Base-by-base conservation (phyloP, 1,140 invertebrate genomes). In the Macrosteles quadrilineatus region DNA sequence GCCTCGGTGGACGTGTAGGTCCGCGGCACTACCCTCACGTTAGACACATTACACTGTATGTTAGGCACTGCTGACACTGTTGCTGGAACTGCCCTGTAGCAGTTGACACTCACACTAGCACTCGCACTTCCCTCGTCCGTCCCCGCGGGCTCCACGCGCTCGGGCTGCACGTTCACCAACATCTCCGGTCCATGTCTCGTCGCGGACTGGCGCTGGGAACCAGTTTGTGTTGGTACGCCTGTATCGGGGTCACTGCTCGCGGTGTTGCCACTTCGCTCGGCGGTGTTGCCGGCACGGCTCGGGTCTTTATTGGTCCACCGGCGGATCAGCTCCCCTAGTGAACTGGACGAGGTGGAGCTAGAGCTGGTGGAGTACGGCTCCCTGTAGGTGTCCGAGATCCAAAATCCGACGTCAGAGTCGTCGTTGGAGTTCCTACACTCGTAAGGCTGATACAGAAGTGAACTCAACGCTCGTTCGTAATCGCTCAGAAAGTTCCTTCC, bases 1-100 rank as follows among this genome's bases (percentile, higher is more conserved):
- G 79, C 78, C 68, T 80, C 79, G 1, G 79, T 79, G 12, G 78
- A 79, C 59, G 75, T 77, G 72, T 78, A 75, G 9, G 76, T 77
- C 55, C 76, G 64, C 27, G 67, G 59, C 19, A 67, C 55, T 31
- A 59, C 55, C 14, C 47, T n/a, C 1, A 69, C 71, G 32, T 71
- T 74, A n/a, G 45, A 23, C 17, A 55, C 62, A 59, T 65, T 67
- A 64, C 72, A 74, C 45, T 59, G 47, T 12, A 73, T 71, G n/a
- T 31, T 72, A 21, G 73, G 72, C 67, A 74, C 71, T 53, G 72
- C 68, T 14, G 70, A 64, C 25, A 72, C 70, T 27, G 70, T 72
- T 14, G 57, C 72, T 40, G 45, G 43, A 50, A 47, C 62, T 21
- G 45, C 68, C 64, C 47, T 36, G 57, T 71, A 63, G 62, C 68